These are phyloP conservation scores for Brachionus angularis DNA, from an alignment of 1,140 invertebrate species.

Conservation along the genomic window DNA sequence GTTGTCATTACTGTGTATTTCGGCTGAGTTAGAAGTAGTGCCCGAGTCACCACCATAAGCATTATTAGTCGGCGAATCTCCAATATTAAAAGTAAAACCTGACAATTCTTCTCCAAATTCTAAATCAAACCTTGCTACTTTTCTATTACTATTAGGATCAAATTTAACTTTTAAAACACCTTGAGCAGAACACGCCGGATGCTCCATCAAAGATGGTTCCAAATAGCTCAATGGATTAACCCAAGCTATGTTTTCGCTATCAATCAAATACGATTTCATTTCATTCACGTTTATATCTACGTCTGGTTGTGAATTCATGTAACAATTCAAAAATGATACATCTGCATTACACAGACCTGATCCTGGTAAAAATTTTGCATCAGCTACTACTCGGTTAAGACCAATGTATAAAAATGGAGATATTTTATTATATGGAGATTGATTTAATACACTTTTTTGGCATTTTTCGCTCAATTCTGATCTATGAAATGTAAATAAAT, in stretches of 20 bases:
- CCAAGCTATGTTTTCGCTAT: slow-evolving; percentile 25
- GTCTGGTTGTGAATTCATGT: background rate
- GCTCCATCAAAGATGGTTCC: slow-evolving; percentile 8
- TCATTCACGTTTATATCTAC: slow-evolving; percentile 28
- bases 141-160: slow-evolving; percentile 1
- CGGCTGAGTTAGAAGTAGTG: slow-evolving; percentile 41
- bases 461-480: background rate
- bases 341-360: slow-evolving; percentile 27
- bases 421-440: background rate
- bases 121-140: slow-evolving; percentile 35
- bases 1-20: slow-evolving; percentile 42
- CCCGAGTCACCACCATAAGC: slow-evolving; percentile 41
- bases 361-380: slow-evolving; percentile 11
- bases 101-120: slow-evolving; percentile 13
- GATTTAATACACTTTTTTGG: slow-evolving; percentile 13
- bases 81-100: slow-evolving; percentile 44
- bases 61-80: slow-evolving; percentile 43
- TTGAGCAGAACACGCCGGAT: slow-evolving; percentile 14
- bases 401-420: slow-evolving; percentile 38
- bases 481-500: slow-evolving; percentile 8
- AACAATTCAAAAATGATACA: slow-evolving; percentile 36
- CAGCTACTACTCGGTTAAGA: slow-evolving; percentile 15
- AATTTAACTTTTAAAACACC: slow-evolving; percentile 32
- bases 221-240: slow-evolving; percentile 18
- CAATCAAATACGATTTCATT: background rate